Percentiles rank a stretch among this genome's conserved stretches.
phyloP scores from a whole-genome alignment of 2,113 vertebrate species.

The Lepus americanus region DNA sequence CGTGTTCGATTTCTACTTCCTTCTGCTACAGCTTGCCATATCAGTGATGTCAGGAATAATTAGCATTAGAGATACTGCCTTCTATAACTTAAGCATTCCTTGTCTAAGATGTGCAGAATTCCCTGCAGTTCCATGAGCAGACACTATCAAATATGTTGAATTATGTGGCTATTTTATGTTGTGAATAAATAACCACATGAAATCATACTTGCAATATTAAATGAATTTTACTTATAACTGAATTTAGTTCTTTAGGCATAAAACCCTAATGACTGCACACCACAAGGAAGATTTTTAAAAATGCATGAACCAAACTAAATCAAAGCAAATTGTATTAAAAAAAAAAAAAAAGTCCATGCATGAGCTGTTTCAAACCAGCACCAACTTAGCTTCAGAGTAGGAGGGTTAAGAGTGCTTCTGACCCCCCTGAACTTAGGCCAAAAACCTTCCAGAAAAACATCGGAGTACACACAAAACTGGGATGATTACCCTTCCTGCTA shows the following conservation, averaged over 20 bases:
- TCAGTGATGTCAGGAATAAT: conserved; percentile 65
- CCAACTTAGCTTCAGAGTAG: conserved; percentile 49
- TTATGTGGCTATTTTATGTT: conserved; percentile 72
- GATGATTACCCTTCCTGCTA: conserved; percentile 3
- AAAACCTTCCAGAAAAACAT: conserved; percentile 40
- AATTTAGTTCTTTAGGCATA: conserved; percentile 76
- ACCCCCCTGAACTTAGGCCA: neutral
- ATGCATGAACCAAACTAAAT: conserved; percentile 78
- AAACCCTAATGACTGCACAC: conserved; percentile 74
- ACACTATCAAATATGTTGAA: conserved; percentile 66
- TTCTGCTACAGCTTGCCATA: neutral
- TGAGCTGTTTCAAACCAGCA: conserved; percentile 61
- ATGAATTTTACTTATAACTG: conserved; percentile 75
- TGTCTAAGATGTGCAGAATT: conserved; percentile 43
- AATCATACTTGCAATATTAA: conserved; percentile 68
- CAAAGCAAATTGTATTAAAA: conserved; percentile 69
- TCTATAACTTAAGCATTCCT: conserved; percentile 39
- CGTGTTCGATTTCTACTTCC: conserved; percentile 4
- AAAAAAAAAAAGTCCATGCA: conserved; percentile 7
- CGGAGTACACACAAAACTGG: neutral
- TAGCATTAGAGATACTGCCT: conserved; percentile 41
- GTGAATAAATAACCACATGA: conserved; percentile 75
- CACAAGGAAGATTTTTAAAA: conserved; percentile 74
- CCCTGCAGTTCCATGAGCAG: neutral
- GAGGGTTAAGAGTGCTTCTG: neutral